A percentile compares a stretch with the other conserved stretches of the same genome.
These are phyloP conservation scores for Calcarius lapponicus DNA, from an alignment of 2,797 vertebrate species.

Conservation along the genomic window DNA sequence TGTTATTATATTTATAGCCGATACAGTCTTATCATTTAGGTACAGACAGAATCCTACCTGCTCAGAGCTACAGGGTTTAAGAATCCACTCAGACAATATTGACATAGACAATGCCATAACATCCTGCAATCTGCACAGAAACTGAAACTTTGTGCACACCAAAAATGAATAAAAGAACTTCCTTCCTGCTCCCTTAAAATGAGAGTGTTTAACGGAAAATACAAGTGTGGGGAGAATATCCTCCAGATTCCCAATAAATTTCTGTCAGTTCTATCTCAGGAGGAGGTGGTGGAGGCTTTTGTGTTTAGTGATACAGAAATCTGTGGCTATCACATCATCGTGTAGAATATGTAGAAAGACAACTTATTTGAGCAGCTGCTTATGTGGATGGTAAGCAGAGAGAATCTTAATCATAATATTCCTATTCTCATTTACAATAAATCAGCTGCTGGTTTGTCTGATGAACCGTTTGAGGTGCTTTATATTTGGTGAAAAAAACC, in stretches of 20 bases:
- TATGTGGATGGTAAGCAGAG: background rate
- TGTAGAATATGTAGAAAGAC: background rate
- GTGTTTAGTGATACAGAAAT: background rate
- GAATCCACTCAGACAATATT: constrained; percentile 30
- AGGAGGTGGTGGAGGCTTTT: background rate
- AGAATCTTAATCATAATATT: background rate
- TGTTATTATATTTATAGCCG: constrained; percentile 57
- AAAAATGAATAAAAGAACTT: constrained; percentile 4
- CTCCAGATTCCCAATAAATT: background rate
- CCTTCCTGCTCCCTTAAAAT: background rate
- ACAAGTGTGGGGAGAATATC: background rate
- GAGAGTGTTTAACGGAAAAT: background rate
- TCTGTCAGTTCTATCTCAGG: background rate
- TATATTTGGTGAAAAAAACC: background rate
- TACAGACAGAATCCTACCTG: constrained; percentile 56
- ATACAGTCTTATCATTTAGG: constrained; percentile 51
- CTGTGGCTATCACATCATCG: background rate
- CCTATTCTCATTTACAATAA: background rate
- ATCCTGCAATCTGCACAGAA: constrained; percentile 40
- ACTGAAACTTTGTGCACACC: background rate
- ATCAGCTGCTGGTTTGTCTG: background rate
- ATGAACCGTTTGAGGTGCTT: background rate
- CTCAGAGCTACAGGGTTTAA: constrained; percentile 22
- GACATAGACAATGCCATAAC: constrained; percentile 24
- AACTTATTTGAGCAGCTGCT: background rate